A percentile compares a stretch with the other conserved stretches of the same genome.
Conservation (phyloP, 35 echinoderm and acorn worm species). For the Chiridota heheva region DNA sequence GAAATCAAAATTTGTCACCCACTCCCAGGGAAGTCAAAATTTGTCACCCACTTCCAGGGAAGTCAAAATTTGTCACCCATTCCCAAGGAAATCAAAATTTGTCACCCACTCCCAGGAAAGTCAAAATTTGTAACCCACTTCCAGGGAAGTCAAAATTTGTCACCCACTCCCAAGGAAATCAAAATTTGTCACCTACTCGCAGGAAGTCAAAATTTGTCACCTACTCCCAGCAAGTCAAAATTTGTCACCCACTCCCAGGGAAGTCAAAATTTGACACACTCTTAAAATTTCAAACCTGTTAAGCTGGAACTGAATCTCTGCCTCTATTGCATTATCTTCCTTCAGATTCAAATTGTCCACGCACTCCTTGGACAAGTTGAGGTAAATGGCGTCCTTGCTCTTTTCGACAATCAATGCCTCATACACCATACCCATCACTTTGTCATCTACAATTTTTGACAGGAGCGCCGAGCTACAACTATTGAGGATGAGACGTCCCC, state of each 20-base stretch:
- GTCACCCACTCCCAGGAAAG: too few relatives aligned
- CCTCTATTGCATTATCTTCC: slow-evolving; percentile 64
- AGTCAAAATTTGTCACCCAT: too few relatives aligned
- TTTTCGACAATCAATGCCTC: slow-evolving; percentile 77
- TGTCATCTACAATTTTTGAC: slow-evolving; percentile 16
- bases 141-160: not conserved
- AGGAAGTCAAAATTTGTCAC: too few relatives aligned
- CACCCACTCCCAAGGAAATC: not conserved
- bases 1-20: too few relatives aligned
- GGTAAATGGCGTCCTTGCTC: slow-evolving; percentile 82
- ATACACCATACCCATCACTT: slow-evolving; percentile 29
- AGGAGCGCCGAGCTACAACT: slow-evolving; percentile 83
- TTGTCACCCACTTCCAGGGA: too few relatives aligned
- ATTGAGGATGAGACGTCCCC: slow-evolving; percentile 81
- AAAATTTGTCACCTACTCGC: too few relatives aligned
- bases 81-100: too few relatives aligned
- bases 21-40: too few relatives aligned
- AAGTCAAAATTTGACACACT: not conserved
- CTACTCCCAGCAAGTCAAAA: too few relatives aligned
- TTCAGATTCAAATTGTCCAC: slow-evolving; percentile 77
- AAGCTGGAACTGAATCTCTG: slow-evolving; percentile 91
- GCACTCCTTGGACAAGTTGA: slow-evolving; percentile 77
- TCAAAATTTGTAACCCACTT: not conserved
- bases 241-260: too few relatives aligned
- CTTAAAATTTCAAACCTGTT: slow-evolving; percentile 92